These are phyloP conservation scores for Engraulis encrasicolus DNA, from an alignment of 2,113 vertebrate genomes.

Conservation along the genomic window DNA sequence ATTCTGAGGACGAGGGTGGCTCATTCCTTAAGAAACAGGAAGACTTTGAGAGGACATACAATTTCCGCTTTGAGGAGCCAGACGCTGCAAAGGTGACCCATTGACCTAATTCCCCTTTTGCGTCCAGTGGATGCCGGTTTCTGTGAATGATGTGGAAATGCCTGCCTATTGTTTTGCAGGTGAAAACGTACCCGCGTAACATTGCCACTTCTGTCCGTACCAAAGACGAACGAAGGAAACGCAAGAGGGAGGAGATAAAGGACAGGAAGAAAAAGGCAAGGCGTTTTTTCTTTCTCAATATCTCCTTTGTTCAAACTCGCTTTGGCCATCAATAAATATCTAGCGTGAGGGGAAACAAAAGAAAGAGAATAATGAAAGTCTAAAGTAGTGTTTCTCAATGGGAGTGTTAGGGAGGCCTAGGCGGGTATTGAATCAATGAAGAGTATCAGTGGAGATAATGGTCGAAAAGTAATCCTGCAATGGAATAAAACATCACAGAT, in stretches of 20 bases:
- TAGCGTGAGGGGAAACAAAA: neutral
- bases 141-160: neutral
- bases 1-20: conserved; percentile 88
- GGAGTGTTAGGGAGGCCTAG: neutral
- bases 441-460: no score
- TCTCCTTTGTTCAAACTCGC: neutral
- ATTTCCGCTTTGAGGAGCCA: conserved; percentile 91
- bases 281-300: neutral
- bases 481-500: no score
- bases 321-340: neutral
- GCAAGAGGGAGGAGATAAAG: conserved; percentile 79
- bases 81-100: conserved; percentile 68
- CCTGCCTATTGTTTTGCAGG: conserved; percentile 50
- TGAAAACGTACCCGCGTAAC: conserved; percentile 84
- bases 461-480: no score
- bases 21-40: conserved; percentile 85
- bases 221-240: conserved; percentile 85
- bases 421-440: neutral
- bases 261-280: conserved; percentile 83
- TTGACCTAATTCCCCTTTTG: neutral
- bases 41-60: conserved; percentile 88
- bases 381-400: no score
- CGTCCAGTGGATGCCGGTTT: neutral
- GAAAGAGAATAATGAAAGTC: neutral
- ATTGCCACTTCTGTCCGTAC: conserved; percentile 84